Conservation (phyloP, 1,140 invertebrate species). For the Zaprionus taronus region DNA sequence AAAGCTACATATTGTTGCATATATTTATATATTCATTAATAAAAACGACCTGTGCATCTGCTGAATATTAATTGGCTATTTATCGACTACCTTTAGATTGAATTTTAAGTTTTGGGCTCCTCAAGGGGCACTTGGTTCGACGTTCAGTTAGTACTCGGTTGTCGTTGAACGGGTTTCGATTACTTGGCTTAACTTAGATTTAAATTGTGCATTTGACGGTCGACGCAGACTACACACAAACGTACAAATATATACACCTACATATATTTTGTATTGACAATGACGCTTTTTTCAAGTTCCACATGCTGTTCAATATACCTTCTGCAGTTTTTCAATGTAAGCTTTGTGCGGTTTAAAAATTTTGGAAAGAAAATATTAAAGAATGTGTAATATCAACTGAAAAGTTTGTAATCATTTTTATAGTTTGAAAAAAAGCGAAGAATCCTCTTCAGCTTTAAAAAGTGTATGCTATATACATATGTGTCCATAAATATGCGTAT, state of each 20-base stretch:
- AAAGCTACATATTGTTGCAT: constrained; percentile 39
- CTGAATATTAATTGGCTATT: constrained; percentile 67
- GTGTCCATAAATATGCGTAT: too few species aligned
- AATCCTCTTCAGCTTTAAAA: too few species aligned
- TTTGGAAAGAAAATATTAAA: not conserved
- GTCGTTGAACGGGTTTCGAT: constrained; percentile 38
- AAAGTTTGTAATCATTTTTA: too few species aligned
- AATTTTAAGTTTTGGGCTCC: constrained; percentile 21
- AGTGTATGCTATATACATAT: too few species aligned
- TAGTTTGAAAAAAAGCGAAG: too few species aligned
- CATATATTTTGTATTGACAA: constrained; percentile 44
- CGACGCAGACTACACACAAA: constrained; percentile 45
- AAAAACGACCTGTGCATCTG: constrained; percentile 54
- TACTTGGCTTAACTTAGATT: constrained; percentile 47
- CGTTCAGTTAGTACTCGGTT: constrained; percentile 37
- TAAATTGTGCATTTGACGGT: constrained; percentile 46
- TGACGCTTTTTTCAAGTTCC: constrained; percentile 55
- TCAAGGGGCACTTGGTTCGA: constrained; percentile 7
- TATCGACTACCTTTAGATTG: constrained; percentile 49
- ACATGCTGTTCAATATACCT: constrained; percentile 53
- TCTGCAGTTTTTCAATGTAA: constrained; percentile 59
- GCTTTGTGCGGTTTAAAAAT: constrained; percentile 18
- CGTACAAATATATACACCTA: constrained; percentile 10
- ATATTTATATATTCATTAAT: constrained; percentile 36
- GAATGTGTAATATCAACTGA: too few species aligned